Conservation (phyloP, 2,113 vertebrate species). For the Boleophthalmus pectinirostris region DNA sequence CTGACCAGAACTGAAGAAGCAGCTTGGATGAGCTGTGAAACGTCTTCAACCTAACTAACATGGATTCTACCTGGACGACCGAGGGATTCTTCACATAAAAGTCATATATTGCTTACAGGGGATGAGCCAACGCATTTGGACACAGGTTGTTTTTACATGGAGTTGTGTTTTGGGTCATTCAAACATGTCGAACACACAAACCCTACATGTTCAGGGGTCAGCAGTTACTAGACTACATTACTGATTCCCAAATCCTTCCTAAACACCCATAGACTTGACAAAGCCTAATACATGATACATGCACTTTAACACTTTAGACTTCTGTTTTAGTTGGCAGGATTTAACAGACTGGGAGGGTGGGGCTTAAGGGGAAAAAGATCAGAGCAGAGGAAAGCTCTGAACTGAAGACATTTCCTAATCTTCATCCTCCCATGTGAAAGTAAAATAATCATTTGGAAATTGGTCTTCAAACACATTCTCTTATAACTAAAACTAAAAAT, state of each 20-base stretch:
- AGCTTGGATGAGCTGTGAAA: too few species aligned
- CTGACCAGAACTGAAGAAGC: too few species aligned
- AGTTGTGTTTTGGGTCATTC: too few species aligned
- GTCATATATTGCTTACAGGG: too few species aligned
- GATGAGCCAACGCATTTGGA: too few species aligned
- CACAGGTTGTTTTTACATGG: too few species aligned
- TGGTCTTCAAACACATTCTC: not conserved
- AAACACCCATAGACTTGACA: not conserved
- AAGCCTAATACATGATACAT: not conserved
- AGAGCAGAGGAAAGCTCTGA: constrained; percentile 28
- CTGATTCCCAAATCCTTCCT: not conserved
- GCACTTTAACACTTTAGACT: not conserved
- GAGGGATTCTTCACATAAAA: too few species aligned
- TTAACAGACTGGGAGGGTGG: constrained; percentile 17
- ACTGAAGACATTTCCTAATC: constrained; percentile 34
- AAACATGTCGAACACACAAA: too few species aligned
- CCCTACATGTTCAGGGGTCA: too few species aligned
- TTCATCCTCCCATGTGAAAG: constrained; percentile 23
- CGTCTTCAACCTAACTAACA: too few species aligned
- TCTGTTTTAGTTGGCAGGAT: constrained; percentile 27
- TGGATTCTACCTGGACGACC: too few species aligned
- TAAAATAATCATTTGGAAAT: constrained; percentile 6
- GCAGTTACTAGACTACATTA: not conserved
- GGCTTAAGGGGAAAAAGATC: constrained; percentile 16
- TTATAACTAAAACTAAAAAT: not conserved